Evolutionary conservation across 2,113 vertebrate genomes (phyloP), one percentile per base, ranked within the genome.

Genomic region (Regulus satrapa): DNA sequence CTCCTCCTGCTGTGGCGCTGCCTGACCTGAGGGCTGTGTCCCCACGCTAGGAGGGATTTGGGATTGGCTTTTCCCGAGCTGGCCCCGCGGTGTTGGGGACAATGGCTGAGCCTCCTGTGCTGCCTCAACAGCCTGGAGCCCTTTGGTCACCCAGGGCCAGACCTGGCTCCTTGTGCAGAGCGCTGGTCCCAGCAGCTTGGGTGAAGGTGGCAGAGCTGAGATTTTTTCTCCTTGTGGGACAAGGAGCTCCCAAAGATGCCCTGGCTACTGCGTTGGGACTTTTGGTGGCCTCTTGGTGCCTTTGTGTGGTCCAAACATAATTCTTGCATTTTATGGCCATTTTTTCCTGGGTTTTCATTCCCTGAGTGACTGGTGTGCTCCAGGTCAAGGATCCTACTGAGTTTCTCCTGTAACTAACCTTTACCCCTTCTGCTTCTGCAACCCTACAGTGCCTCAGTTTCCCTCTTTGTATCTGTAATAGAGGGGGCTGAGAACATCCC

Each of bases 21-120:
- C 58, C 59, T 18, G 85, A 54, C 68, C 48, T 1, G 9, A 6
- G 66, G 52, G n/a, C 43, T 32, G 51, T 74, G 84, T 63, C 64
- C 80, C 69, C 68, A 1, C 0, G 0, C 32, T 0, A 1, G 16
- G 24, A 29, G 71, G n/a, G 38, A 58, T 1, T 8, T 2, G 11
- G n/a, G 26, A 16, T 61, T 1, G 1, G 58, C 62, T 28, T 72
- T 54, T 85, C 34, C 74, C 0, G 3, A 52, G 64, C 58, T 4
- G 3, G 51, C 36, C 51, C 61, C 10, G 0, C 1, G 5, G 24
- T 12, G 24, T 3, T 32, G 82, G n/a, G 16, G 52, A n/a, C 66
- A 2, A 4, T 4, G 73, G 32, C 74, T 51, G 88, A 93, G 54
- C 52, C 31, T 72, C 66, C 43, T 1, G 13, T 1, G 54, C 41